These are phyloP conservation scores for Epirrita christyi DNA, from an alignment of 2,888 invertebrate species.

Conservation along the genomic window DNA sequence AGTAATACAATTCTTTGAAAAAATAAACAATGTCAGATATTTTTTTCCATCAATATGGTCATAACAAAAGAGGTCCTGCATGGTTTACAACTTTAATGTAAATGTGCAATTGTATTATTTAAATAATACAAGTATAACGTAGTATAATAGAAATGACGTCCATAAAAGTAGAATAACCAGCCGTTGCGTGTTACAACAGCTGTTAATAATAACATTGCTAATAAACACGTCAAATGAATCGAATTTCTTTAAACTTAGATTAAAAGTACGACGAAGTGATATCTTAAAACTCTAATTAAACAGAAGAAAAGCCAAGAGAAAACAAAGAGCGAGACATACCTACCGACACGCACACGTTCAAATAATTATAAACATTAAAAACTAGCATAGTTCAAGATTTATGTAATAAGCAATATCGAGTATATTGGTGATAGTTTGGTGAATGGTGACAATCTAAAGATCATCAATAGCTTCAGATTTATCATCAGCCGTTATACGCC, in stretches of 20 bases:
- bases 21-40: neutral
- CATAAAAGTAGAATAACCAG: constrained; percentile 1
- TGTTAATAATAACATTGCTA: neutral
- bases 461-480: too few species aligned
- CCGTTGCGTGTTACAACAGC: constrained; percentile 1
- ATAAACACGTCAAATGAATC: neutral
- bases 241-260: neutral
- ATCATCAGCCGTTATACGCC: too few species aligned
- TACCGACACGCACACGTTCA: neutral
- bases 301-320: neutral
- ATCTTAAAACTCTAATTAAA: neutral
- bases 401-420: too few species aligned
- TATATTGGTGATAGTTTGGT: too few species aligned
- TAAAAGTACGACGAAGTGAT: neutral
- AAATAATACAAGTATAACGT: neutral
- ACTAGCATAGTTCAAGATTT: too few species aligned
- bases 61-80: neutral
- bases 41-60: neutral
- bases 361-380: neutral
- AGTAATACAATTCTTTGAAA: neutral
- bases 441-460: too few species aligned
- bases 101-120: neutral
- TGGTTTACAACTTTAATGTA: neutral
- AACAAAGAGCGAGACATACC: neutral
- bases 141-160: constrained; percentile 8